Percentiles rank a stretch among this genome's conserved stretches.
Conservation (phyloP, 2,888 invertebrate genomes). For the Rhamphomyia laevipes region DNA sequence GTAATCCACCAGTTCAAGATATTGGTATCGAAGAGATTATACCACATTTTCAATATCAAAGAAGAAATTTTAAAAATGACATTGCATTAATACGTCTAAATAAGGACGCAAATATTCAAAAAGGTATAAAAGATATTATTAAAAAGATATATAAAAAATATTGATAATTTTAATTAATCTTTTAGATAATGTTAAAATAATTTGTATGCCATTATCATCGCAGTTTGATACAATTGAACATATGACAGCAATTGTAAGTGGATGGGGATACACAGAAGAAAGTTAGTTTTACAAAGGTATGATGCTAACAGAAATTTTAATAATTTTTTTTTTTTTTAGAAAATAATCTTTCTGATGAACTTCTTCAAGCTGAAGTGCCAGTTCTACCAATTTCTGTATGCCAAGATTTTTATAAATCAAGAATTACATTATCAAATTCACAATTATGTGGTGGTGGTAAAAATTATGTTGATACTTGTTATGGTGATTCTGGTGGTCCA, state of each 20-base stretch:
- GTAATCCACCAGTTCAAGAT: slow-evolving; percentile 36
- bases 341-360: slow-evolving; percentile 16
- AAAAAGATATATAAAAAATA: not conserved
- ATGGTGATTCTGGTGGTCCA: slow-evolving; percentile 22
- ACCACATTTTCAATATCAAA: slow-evolving; percentile 42
- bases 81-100: slow-evolving; percentile 44
- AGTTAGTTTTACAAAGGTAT: slow-evolving; percentile 3
- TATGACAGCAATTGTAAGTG: slow-evolving; percentile 21
- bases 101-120: slow-evolving; percentile 20
- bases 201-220: slow-evolving; percentile 28
- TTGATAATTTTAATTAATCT: not conserved
- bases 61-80: slow-evolving; percentile 39
- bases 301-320: not conserved
- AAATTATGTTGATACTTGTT: slow-evolving; percentile 12
- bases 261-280: slow-evolving; percentile 29
- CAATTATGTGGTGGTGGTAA: slow-evolving; percentile 45
- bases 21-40: slow-evolving; percentile 28
- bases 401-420: slow-evolving; percentile 8
- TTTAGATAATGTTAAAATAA: slow-evolving; percentile 23
- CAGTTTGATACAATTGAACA: slow-evolving; percentile 8
- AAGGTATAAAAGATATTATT: no score
- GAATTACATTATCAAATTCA: not conserved
- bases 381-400: slow-evolving; percentile 18
- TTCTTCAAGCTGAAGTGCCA: slow-evolving; percentile 22
- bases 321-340: not conserved